Percentiles rank a stretch among this genome's conserved stretches.
Conservation (phyloP, 1,140 invertebrate genomes). For the Aphis craccivora region DNA sequence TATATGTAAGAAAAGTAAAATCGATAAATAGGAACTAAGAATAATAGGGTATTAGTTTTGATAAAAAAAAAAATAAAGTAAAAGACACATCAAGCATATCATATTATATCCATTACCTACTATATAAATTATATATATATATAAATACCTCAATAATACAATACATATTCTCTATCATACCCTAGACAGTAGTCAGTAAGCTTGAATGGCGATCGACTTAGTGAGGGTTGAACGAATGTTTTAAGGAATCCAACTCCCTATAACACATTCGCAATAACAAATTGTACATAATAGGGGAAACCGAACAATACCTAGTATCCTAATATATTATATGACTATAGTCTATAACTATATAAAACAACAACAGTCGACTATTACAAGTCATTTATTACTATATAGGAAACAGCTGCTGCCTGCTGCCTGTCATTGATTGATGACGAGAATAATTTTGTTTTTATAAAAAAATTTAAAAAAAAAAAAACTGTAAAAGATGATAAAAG, state of each 20-base stretch:
- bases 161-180: not conserved
- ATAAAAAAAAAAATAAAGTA: not conserved
- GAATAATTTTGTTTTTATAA: not conserved
- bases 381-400: not conserved
- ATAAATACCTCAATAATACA: not conserved
- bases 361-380: not conserved
- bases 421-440: not conserved
- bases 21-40: not conserved
- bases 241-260: not conserved
- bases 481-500: not conserved
- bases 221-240: slow-evolving; percentile 9
- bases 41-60: not conserved
- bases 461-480: not conserved
- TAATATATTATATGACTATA: not conserved
- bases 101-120: not conserved
- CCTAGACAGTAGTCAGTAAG: slow-evolving; percentile 20
- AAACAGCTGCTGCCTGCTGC: slow-evolving; percentile 10
- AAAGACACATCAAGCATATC: not conserved
- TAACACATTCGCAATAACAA: slow-evolving; percentile 9
- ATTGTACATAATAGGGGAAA: slow-evolving; percentile 25
- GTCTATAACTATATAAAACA: slow-evolving; percentile 19
- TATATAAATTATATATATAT: not conserved
- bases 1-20: not conserved
- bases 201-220: slow-evolving; percentile 18
- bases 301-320: slow-evolving; percentile 14